Percentiles rank a stretch among this genome's conserved stretches.
Conservation (phyloP, 2,113 vertebrate species). For the Synodontis membranacea region DNA sequence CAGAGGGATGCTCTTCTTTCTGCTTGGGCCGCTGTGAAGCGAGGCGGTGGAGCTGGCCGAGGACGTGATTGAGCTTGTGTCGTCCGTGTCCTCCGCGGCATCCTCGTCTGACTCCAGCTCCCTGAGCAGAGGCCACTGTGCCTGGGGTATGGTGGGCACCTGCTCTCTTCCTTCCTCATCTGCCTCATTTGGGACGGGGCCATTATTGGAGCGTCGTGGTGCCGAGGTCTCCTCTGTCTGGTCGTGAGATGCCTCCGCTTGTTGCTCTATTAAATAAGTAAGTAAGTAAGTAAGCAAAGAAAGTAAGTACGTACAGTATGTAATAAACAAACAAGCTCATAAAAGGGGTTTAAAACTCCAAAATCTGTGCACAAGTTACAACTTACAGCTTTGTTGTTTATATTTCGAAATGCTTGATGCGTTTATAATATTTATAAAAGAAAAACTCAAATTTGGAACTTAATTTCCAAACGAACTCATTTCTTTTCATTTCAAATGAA, state of each 20-base stretch:
- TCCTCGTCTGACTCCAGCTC: constrained; percentile 94
- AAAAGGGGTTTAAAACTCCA: neutral
- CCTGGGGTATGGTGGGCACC: constrained; percentile 33
- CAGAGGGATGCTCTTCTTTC: constrained; percentile 94
- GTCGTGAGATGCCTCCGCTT: constrained; percentile 19
- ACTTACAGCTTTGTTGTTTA: neutral
- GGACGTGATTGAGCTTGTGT: constrained; percentile 94
- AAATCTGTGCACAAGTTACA: neutral
- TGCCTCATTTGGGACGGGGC: constrained; percentile 43
- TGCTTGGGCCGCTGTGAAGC: constrained; percentile 83
- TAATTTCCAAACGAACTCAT: neutral
- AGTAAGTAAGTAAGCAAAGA: neutral
- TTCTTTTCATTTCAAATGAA: neutral
- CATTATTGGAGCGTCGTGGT: constrained; percentile 63
- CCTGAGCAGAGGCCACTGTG: constrained; percentile 72
- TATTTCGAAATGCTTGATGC: neutral
- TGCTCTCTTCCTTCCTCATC: constrained; percentile 48
- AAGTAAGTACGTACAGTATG: no score
- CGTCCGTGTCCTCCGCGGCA: constrained; percentile 90
- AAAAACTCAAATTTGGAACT: neutral
- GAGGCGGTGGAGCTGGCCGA: constrained; percentile 96
- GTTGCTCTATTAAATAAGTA: constrained; percentile 59
- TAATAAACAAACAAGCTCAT: neutral
- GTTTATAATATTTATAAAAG: neutral
- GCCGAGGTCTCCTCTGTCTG: constrained; percentile 54